Evolutionary conservation across 2,113 vertebrate species (phyloP).

Genomic region (Hippocampus abdominalis): DNA sequence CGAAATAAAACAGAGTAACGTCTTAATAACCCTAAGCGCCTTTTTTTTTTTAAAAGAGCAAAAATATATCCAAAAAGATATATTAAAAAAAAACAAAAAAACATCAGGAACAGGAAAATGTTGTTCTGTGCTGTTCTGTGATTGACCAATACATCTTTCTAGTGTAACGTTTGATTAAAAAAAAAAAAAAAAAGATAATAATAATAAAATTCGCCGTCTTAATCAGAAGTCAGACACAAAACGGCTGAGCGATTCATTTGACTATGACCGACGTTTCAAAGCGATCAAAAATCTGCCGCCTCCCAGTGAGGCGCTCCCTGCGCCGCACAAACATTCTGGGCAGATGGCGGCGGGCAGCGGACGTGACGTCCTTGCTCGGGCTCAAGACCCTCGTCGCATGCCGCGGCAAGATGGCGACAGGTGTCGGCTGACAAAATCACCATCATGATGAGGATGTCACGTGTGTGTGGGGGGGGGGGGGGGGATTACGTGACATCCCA

Average conservation of each 20-base stretch:
- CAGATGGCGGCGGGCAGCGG: constrained; percentile 45
- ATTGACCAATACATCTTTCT: background rate
- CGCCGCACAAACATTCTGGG: constrained; percentile 8
- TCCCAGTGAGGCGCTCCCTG: constrained; percentile 26
- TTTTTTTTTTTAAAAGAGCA: background rate
- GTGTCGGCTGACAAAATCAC: constrained; percentile 20
- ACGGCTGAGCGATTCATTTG: constrained; percentile 39
- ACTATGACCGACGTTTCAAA: constrained; percentile 39
- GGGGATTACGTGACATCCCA: background rate
- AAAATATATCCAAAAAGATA: background rate
- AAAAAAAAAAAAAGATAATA: too few species aligned
- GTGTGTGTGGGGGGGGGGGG: background rate
- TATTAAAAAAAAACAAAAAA: too few species aligned
- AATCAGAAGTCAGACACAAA: constrained; percentile 33
- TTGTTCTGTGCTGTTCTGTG: background rate
- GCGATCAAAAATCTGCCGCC: constrained; percentile 35
- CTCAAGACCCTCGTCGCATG: constrained; percentile 11
- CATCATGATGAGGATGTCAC: background rate
- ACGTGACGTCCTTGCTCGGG: constrained; percentile 20
- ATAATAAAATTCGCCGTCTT: too few species aligned
- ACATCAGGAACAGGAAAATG: too few species aligned
- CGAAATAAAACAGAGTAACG: background rate
- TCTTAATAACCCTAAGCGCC: background rate
- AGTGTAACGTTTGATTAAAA: background rate
- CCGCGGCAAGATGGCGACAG: constrained; percentile 28